Evolutionary conservation across 2,797 vertebrate genomes (phyloP), one percentile per base, ranked within the genome.

Genomic region (Chiloscyllium punctatum): DNA sequence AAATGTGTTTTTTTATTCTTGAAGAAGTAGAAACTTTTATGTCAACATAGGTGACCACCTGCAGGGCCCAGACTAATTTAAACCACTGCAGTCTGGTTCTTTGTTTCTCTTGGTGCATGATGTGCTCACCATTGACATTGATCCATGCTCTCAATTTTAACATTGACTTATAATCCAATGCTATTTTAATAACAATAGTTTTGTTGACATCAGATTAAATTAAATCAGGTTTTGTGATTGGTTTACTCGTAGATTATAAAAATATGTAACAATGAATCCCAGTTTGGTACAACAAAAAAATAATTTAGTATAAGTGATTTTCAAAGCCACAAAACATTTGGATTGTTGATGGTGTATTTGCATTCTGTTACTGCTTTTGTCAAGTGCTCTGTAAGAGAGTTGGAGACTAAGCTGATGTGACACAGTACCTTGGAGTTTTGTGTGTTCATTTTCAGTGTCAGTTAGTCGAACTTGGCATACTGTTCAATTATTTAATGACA

Each of bases 401-500:
- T 77, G 30, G 94, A 95, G 72, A 57, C 94, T 74, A 77, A 95
- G 53, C 71, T 95, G 94, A 77, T 53, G 27, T 95, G 94, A 77
- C 71, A 74, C 8, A 33, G 42, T 71, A 74, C 57, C 48, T 95
- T 95, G 94, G 94, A 42, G 71, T 95, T 53, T 77, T 95, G 94
- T 95, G 94, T 71, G 53, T 95, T 95, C 23, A 95, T 95, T 95
- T 57, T 27, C 71, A 53, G 30, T 57, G 94, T 95, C 71, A 95
- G 94, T 71, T 95, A 30, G 94, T 77, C 48, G 71, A 95, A 57
- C 27, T 74, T 95, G 48, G 71, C 72, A 51, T 72, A 25, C 94
- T 95, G 71, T 95, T 95, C 94, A 95, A 95, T 77, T 95, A 95
- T 77, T 77, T 95, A 95, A 77, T 77, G 94, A 74, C 69, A 95